Conservation (phyloP, 2,113 vertebrate species). For the Gallinago jamesoni region DNA sequence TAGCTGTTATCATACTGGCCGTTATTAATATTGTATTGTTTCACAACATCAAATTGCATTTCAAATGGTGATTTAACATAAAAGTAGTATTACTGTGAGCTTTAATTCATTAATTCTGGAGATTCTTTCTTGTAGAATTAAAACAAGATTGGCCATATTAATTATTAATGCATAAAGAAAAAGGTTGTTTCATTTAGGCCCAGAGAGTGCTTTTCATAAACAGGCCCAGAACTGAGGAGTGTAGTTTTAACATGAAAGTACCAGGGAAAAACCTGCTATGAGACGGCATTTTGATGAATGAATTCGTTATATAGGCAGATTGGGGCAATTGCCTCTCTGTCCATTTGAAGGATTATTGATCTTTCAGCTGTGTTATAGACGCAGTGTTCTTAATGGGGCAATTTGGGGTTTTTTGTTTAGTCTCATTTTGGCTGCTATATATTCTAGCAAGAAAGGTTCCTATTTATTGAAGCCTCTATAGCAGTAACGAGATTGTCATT, state of each 20-base stretch:
- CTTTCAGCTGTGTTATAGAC: conserved; percentile 39
- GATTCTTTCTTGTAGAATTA: not conserved
- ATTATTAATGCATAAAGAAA: not conserved
- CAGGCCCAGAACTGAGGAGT: not conserved
- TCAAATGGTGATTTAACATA: not conserved
- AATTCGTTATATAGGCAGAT: conserved; percentile 22
- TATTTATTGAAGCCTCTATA: conserved; percentile 54
- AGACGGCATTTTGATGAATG: conserved; percentile 26
- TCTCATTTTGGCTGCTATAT: conserved; percentile 23
- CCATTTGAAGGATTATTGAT: conserved; percentile 62
- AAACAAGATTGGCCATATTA: not conserved
- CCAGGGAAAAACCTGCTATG: not conserved
- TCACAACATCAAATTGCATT: not conserved
- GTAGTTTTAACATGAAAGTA: not conserved
- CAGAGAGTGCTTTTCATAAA: not conserved
- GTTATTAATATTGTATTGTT: not conserved
- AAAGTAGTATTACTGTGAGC: not conserved
- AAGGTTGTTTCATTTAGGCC: not conserved
- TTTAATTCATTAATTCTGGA: not conserved
- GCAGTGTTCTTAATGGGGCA: conserved; percentile 48
- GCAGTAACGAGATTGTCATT: conserved; percentile 68
- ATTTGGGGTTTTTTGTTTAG: not conserved
- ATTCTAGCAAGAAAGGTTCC: conserved; percentile 20
- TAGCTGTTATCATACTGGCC: not conserved
- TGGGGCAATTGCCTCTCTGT: conserved; percentile 19